Conservation (phyloP, 2,888 invertebrate genomes). For the Aelia acuminata region DNA sequence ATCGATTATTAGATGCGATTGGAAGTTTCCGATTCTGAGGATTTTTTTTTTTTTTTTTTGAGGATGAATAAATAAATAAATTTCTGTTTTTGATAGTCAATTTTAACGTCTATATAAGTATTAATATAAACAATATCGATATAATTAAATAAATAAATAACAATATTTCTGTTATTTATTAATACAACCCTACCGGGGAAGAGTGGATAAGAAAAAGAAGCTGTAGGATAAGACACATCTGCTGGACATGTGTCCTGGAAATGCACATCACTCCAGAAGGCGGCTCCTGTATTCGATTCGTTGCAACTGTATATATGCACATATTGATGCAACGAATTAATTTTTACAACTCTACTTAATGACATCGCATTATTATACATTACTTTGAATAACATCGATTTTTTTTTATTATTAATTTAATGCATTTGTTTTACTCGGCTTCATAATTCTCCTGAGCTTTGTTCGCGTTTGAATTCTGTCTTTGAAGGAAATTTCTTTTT, state of each 20-base stretch:
- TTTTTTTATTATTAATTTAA: no score
- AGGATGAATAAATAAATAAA: no score
- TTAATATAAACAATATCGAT: no score
- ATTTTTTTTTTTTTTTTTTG: no score
- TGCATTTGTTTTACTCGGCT: neutral
- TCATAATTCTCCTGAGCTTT: neutral
- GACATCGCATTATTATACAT: neutral
- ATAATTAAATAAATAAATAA: no score
- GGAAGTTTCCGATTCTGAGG: no score
- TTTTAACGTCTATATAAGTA: no score
- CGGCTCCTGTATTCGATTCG: neutral
- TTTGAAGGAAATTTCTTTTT: neutral
- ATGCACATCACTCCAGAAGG: neutral
- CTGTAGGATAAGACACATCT: neutral
- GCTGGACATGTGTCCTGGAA: constrained; percentile 10
- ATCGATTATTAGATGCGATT: no score
- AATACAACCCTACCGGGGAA: neutral
- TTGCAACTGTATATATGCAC: neutral
- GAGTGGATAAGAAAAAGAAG: neutral
- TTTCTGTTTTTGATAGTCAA: no score
- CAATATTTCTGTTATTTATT: no score
- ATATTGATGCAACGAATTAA: neutral
- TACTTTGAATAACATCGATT: neutral
- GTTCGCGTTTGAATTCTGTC: neutral
- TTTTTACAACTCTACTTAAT: neutral